Evolutionary conservation across 2,888 invertebrate genomes (phyloP).

Genomic region (Azorinus chamasolen): DNA sequence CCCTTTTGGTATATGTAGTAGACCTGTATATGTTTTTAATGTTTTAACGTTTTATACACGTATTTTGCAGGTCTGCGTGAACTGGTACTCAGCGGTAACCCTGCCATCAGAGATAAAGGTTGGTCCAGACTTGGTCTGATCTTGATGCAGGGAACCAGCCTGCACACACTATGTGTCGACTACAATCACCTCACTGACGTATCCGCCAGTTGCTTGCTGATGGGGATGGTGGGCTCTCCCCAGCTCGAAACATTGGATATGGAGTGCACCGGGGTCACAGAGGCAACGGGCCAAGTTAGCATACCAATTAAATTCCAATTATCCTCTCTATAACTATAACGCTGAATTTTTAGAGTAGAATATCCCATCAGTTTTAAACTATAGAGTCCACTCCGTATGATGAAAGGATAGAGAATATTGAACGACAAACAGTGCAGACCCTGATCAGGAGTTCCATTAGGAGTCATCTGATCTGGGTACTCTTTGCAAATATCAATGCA

Average conservation of each 20-base stretch:
- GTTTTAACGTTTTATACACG: too few species aligned
- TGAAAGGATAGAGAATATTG: too few species aligned
- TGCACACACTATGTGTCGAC: conserved; percentile 78
- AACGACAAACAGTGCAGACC: too few species aligned
- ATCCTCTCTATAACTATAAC: too few species aligned
- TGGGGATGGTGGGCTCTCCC: conserved; percentile 76
- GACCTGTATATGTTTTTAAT: too few species aligned
- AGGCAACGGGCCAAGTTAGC: conserved; percentile 79
- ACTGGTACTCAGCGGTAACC: conserved; percentile 81
- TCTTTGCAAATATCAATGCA: too few species aligned
- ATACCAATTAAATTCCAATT: background rate
- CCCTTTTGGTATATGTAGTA: too few species aligned
- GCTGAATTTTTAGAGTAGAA: too few species aligned
- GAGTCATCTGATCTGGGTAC: too few species aligned
- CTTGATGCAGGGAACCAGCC: conserved; percentile 72
- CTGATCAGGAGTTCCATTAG: too few species aligned
- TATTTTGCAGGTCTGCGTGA: conserved; percentile 81
- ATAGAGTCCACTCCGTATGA: too few species aligned
- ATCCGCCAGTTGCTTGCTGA: conserved; percentile 78
- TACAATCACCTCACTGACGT: conserved; percentile 82
- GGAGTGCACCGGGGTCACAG: conserved; percentile 79
- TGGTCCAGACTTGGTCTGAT: conserved; percentile 82
- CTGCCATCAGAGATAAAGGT: conserved; percentile 73
- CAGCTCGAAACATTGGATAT: conserved; percentile 79
- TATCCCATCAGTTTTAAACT: too few species aligned